These are phyloP conservation scores for Lucinisca nassula DNA, from an alignment of 2,888 invertebrate species.

Conservation along the genomic window DNA sequence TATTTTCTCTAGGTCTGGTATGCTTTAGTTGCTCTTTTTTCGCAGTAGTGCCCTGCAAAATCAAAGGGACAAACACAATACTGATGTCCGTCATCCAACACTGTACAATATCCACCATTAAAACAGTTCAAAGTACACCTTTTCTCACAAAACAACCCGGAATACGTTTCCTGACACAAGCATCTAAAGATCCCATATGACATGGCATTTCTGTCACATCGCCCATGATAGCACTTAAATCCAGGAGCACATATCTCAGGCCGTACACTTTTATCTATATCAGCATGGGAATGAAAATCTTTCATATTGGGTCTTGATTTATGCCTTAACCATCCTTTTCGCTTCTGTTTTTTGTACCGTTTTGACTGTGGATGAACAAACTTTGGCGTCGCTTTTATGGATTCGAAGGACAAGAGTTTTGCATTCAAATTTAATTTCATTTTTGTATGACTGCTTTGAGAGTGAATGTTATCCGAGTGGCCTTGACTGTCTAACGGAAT, in stretches of 20 bases:
- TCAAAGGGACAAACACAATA: conserved; percentile 59
- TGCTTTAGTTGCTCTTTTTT: conserved; percentile 11
- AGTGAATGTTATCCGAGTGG: no score
- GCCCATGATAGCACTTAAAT: conserved; percentile 68
- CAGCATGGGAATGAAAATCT: conserved; percentile 63
- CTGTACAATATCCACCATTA: conserved; percentile 59
- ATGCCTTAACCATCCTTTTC: conserved; percentile 43
- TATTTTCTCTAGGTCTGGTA: no score
- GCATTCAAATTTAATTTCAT: neutral
- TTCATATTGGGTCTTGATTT: conserved; percentile 35
- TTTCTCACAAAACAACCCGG: conserved; percentile 68
- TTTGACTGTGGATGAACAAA: neutral
- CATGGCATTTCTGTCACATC: conserved; percentile 55
- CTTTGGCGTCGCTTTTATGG: neutral
- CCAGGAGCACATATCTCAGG: conserved; percentile 67
- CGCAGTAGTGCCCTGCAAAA: conserved; percentile 59
- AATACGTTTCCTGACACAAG: conserved; percentile 55
- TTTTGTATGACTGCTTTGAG: no score
- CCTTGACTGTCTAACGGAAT: neutral
- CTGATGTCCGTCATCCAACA: conserved; percentile 61
- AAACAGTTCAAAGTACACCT: conserved; percentile 62
- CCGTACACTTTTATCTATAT: conserved; percentile 58
- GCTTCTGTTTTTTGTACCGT: neutral
- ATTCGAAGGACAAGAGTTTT: neutral
- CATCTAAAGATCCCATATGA: conserved; percentile 52